Evolutionary conservation across 1,140 invertebrate genomes (phyloP).

Genomic region (Sinella curviseta): DNA sequence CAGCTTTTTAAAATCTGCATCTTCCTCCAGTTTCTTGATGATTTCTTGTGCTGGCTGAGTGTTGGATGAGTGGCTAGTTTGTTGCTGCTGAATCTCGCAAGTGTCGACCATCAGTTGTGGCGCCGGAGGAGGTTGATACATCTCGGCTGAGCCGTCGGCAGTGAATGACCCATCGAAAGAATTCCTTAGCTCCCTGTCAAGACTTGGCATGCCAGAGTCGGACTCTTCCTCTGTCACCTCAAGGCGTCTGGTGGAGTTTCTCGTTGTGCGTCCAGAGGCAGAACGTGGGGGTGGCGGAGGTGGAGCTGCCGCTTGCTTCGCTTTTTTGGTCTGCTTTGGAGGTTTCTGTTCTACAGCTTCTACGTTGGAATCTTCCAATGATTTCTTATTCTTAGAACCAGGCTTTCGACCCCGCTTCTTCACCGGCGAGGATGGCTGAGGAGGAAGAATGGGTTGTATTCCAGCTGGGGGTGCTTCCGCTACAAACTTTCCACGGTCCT

Average conservation of each 20-base stretch:
- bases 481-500: conserved; percentile 60
- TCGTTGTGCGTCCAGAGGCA: conserved; percentile 34
- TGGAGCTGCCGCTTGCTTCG: conserved; percentile 15
- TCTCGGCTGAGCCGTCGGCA: not conserved
- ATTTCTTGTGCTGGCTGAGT: conserved; percentile 40
- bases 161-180: not conserved
- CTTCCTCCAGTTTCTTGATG: conserved; percentile 49
- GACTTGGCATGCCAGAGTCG: conserved; percentile 25
- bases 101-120: not conserved
- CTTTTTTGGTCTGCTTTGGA: conserved; percentile 5
- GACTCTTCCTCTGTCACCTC: not conserved
- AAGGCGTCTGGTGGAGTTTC: conserved; percentile 35
- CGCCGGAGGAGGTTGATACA: not conserved
- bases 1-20: conserved; percentile 51
- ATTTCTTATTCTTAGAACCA: conserved; percentile 11
- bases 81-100: conserved; percentile 11
- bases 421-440: not conserved
- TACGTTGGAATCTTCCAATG: not conserved
- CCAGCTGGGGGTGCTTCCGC: conserved; percentile 38
- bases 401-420: conserved; percentile 34
- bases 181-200: not conserved
- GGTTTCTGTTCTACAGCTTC: conserved; percentile 27
- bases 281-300: conserved; percentile 15
- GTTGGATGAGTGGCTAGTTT: not conserved
- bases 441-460: not conserved